These are phyloP conservation scores for Heliconius ismenius DNA, from an alignment of 2,888 invertebrate species.

Conservation along the genomic window DNA sequence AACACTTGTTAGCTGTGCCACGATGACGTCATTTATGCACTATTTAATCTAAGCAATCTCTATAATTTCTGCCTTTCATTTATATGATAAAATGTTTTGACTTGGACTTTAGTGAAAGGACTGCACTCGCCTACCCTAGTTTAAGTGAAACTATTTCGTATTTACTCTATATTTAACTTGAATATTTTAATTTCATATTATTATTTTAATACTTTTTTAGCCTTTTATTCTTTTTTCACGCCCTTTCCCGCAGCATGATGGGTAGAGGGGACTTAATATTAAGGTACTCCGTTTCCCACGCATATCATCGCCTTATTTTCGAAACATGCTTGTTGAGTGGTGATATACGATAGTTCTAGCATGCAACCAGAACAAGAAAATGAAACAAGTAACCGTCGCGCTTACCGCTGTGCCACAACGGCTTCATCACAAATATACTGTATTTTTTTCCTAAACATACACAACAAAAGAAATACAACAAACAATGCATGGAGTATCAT, in stretches of 20 bases:
- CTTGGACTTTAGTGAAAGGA: neutral
- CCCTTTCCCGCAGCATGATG: no score
- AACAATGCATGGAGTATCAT: neutral
- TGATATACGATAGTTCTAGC: no score
- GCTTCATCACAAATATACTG: neutral
- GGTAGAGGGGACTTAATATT: no score
- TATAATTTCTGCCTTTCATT: neutral
- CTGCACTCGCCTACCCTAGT: slow-evolving; percentile 1
- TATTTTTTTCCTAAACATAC: neutral
- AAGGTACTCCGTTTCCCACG: no score
- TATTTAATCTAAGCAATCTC: slow-evolving; percentile 5
- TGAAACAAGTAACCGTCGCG: no score
- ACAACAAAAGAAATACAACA: neutral
- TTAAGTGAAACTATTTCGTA: slow-evolving; percentile 7
- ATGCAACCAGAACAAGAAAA: no score
- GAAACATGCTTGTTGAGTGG: no score
- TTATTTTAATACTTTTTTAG: neutral
- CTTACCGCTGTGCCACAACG: neutral
- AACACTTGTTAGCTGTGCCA: neutral
- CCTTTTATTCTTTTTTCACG: no score
- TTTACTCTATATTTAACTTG: slow-evolving; percentile 7
- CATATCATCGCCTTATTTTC: no score
- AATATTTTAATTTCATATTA: neutral
- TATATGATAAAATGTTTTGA: slow-evolving; percentile 6
- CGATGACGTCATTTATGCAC: neutral